Evolutionary conservation across 2,888 invertebrate species (phyloP).

Genomic region (Hyppa rectilinea): DNA sequence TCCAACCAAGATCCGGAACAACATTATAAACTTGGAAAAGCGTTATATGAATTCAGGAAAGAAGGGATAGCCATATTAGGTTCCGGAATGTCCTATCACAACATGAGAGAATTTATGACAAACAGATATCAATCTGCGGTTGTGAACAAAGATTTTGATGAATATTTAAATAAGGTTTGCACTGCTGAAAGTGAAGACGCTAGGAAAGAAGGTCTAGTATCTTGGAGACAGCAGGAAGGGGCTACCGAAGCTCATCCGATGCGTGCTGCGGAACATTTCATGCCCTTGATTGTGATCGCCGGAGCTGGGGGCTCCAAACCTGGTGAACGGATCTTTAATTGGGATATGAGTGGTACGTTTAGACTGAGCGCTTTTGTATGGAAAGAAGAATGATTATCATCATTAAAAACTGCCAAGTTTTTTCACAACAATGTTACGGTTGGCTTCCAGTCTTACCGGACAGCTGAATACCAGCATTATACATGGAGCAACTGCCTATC

Average conservation of each 20-base stretch:
- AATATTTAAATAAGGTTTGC: slow-evolving; percentile 81
- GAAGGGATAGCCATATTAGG: slow-evolving; percentile 85
- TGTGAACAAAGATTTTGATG: slow-evolving; percentile 84
- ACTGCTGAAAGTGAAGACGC: slow-evolving; percentile 76
- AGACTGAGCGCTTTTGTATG: slow-evolving; percentile 85
- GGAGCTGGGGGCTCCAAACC: slow-evolving; percentile 82
- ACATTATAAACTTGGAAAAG: slow-evolving; percentile 84
- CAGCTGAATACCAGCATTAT: too few relatives aligned
- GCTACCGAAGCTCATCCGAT: slow-evolving; percentile 84
- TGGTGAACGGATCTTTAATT: slow-evolving; percentile 84
- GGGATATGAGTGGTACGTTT: slow-evolving; percentile 84
- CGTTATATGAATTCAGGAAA: slow-evolving; percentile 80
- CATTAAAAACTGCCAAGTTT: neutral
- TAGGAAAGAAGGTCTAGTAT: slow-evolving; percentile 74
- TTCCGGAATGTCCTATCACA: slow-evolving; percentile 88
- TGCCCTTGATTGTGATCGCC: slow-evolving; percentile 85
- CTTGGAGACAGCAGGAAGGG: slow-evolving; percentile 81
- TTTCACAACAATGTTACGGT: neutral
- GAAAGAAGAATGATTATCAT: slow-evolving; percentile 75
- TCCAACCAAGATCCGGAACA: slow-evolving; percentile 80
- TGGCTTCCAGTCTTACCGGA: neutral
- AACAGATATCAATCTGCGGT: slow-evolving; percentile 71
- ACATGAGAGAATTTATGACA: slow-evolving; percentile 84
- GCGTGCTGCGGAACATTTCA: slow-evolving; percentile 85
- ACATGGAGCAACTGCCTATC: too few relatives aligned